Evolutionary conservation across 2,888 invertebrate species (phyloP), one percentile per base, ranked within the genome.

Genomic region (Euzetes globulus): DNA sequence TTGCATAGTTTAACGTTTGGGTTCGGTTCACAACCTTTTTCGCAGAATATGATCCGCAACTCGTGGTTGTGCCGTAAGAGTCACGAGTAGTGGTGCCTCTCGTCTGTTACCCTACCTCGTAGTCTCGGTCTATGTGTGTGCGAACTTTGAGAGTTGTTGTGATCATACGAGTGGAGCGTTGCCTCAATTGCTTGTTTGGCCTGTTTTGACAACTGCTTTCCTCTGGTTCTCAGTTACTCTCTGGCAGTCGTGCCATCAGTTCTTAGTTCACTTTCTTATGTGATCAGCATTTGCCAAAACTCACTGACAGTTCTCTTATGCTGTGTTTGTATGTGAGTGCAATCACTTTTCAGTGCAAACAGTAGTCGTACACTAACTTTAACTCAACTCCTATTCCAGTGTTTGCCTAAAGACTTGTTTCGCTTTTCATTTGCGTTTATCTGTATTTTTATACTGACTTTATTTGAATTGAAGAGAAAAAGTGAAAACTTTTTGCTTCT

Each of bases 161-260:
- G 33, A 33, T 33, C 47, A 47, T 47, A 47, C 47, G 47, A 47
- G 47, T 47, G 47, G n/a, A 47, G 47, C 47, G 47, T 50, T 50
- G 63, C n/a, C 27, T 33, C 27, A n/a, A 33, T 29, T 5, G 63
- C 63, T 63, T 63, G 63, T 63, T 63, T 63, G 63, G 63, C 63
- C 63, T 63, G 63, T 63, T 63, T 63, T 63, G 63, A 63, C 63
- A 63, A 37, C 37, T 63, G 33, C 63, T 63, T 33, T 63, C 29
- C 63, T 63, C 58, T 58, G 19, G 27, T 27, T 58, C 27, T 58
- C n/a, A 58, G 15, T 58, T 13, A 27, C 27, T 27, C 25, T 58
- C 22, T 58, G 58, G 58, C 27, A 27, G 19, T 5, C 52, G 5
- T 19, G 19, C 58, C 27, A 58, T 58, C 58, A 58, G 25, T 27